phyloP scores from a whole-genome alignment of 2,797 vertebrate species.

The Coranthus polyacanthus region DNA sequence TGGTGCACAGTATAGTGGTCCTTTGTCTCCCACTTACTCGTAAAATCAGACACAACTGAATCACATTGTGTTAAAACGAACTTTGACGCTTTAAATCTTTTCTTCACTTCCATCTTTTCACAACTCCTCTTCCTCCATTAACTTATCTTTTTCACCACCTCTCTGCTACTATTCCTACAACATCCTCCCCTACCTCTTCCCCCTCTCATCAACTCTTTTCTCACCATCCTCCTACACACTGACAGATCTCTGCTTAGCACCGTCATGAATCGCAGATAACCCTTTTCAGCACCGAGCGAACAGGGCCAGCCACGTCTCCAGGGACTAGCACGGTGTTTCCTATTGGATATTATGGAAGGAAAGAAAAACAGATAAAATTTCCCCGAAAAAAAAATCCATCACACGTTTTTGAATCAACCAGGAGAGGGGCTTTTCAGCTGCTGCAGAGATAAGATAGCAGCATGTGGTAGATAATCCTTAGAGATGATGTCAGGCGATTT shows the following conservation, averaged over 20 bases:
- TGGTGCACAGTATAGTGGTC: no score
- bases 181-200: slow-evolving; percentile 11
- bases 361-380: slow-evolving; percentile 69
- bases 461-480: slow-evolving; percentile 46
- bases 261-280: slow-evolving; percentile 77
- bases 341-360: slow-evolving; percentile 59
- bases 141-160: slow-evolving; percentile 37
- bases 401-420: slow-evolving; percentile 59
- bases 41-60: no score
- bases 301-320: slow-evolving; percentile 42
- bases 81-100: no score
- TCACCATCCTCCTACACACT: slow-evolving; percentile 39
- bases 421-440: slow-evolving; percentile 52
- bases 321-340: slow-evolving; percentile 33
- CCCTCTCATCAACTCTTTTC: slow-evolving; percentile 11
- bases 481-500: slow-evolving; percentile 20
- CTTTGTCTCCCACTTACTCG: no score
- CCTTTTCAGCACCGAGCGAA: slow-evolving; percentile 66
- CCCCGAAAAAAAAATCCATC: slow-evolving; percentile 39
- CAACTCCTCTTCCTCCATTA: slow-evolving; percentile 27
- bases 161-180: slow-evolving; percentile 18
- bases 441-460: slow-evolving; percentile 37
- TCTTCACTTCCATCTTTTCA: not conserved
- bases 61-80: no score
- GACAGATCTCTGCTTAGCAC: slow-evolving; percentile 81